Evolutionary conservation across 2,113 vertebrate species (phyloP), one percentile per base, ranked within the genome.

Genomic region (Uropsilus gracilis): DNA sequence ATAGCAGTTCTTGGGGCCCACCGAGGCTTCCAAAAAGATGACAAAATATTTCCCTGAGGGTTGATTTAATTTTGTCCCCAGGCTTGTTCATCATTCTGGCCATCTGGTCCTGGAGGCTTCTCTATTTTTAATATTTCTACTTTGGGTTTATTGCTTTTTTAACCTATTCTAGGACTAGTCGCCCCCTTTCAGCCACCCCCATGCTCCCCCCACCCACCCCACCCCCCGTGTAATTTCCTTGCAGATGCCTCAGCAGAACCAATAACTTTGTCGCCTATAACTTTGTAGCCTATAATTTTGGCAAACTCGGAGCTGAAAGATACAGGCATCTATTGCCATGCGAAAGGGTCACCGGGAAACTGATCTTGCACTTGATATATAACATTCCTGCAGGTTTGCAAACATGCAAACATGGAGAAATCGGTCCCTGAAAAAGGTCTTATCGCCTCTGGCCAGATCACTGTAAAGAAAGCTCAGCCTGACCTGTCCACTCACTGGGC

Each of bases 71-170:
- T 97, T 95, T 82, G 77, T 97, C 92, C 97, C 90, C 81, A 80
- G 84, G 87, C 96, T 97, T 97, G 83, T 94, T 97, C 95, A 94
- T 85, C 95, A 90, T 94, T 94, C 86, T 84, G 94, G 80, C 93
- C 94, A 97, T 97, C 94, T 97, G 97, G 96, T 96, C 90, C 91
- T 80, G 48, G 78, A 97, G 93, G 92, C 93, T 97, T 97, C 93
- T 97, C 96, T 98, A 96, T 97, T 97, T 97, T 97, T 97, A 97
- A 96, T 97, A 97, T 97, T 97, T 96, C 96, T 89, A 97, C 96
- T 97, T 98, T 83, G 95, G 57, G 88, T 57, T 53, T 53, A 96
- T 87, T 84, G 90, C 94, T 96, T 96, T 96, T 96, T 95, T 97
- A 96, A 97, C 95, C 97, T 97, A 95, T 96, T 97, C 95, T 92